Evolutionary conservation across 2,797 vertebrate species (phyloP).

Genomic region (Periophthalmus magnuspinnatus): DNA sequence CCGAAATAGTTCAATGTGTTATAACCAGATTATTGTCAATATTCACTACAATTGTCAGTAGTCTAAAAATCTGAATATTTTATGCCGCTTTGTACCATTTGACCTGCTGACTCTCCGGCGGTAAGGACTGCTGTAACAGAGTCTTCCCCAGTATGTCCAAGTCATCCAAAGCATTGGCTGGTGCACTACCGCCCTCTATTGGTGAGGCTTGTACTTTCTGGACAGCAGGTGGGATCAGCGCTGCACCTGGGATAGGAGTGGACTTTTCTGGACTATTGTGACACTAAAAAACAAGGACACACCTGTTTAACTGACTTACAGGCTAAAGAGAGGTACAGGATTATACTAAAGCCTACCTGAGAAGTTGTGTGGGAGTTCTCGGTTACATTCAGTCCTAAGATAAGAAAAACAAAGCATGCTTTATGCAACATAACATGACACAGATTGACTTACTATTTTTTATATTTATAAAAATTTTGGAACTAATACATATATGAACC

Average conservation of each 20-base stretch:
- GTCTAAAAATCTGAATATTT: no score
- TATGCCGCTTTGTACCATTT: slow-evolving; percentile 80
- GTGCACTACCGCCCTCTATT: slow-evolving; percentile 40
- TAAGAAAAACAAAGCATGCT: slow-evolving; percentile 5
- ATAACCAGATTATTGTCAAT: not conserved
- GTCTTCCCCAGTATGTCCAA: slow-evolving; percentile 92
- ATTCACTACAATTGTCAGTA: not conserved
- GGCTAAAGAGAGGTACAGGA: not conserved
- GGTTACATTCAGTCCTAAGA: slow-evolving; percentile 83
- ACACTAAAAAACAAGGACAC: slow-evolving; percentile 66
- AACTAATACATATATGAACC: not conserved
- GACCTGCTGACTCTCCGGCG: slow-evolving; percentile 90
- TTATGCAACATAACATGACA: not conserved
- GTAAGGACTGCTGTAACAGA: slow-evolving; percentile 90
- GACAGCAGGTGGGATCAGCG: slow-evolving; percentile 65
- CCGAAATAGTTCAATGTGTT: not conserved
- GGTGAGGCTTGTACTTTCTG: slow-evolving; percentile 37
- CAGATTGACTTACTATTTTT: not conserved
- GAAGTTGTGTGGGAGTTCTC: slow-evolving; percentile 80
- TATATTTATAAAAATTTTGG: no score
- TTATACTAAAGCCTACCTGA: slow-evolving; percentile 77
- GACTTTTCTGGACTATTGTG: slow-evolving; percentile 76
- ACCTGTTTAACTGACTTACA: not conserved
- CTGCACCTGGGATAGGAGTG: slow-evolving; percentile 39
- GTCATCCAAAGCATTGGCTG: slow-evolving; percentile 85